These are phyloP conservation scores for Chitala chitala DNA, from an alignment of 2,113 vertebrate genomes.

Conservation along the genomic window DNA sequence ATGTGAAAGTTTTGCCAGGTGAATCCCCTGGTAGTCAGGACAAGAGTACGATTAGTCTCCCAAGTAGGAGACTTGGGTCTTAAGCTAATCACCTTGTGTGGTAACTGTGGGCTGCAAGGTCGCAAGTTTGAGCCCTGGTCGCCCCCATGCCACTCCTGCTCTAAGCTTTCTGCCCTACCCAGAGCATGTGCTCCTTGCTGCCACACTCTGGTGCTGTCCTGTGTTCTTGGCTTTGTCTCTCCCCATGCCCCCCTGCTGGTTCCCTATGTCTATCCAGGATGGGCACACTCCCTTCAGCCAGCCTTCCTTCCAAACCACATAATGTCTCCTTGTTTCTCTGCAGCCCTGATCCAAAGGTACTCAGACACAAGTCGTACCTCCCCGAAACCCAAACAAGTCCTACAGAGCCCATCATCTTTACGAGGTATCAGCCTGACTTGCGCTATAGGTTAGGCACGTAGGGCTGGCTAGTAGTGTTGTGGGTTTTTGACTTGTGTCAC, in stretches of 20 bases:
- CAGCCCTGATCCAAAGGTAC: conserved; percentile 82
- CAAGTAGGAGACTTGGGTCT: too few species aligned
- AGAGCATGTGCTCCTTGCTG: conserved; percentile 8
- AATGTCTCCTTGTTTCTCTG: conserved; percentile 84
- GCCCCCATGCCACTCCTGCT: too few species aligned
- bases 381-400: conserved; percentile 95
- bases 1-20: too few species aligned
- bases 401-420: conserved; percentile 83
- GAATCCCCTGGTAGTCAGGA: too few species aligned
- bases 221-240: not conserved
- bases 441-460: not conserved
- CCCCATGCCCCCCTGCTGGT: not conserved
- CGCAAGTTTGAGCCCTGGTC: too few species aligned
- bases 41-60: too few species aligned
- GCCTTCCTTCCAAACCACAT: conserved; percentile 52
- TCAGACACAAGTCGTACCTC: conserved; percentile 80
- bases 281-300: too few species aligned
- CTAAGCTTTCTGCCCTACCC: not conserved
- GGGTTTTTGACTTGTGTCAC: too few species aligned
- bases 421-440: conserved; percentile 77
- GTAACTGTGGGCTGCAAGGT: too few species aligned
- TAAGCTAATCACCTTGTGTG: too few species aligned
- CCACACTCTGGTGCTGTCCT: not conserved
- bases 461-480: not conserved
- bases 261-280: too few species aligned